Percentiles rank a stretch among this genome's conserved stretches.
phyloP scores from a whole-genome alignment of 1,140 invertebrate genomes.

The Euwallacea fornicatus region DNA sequence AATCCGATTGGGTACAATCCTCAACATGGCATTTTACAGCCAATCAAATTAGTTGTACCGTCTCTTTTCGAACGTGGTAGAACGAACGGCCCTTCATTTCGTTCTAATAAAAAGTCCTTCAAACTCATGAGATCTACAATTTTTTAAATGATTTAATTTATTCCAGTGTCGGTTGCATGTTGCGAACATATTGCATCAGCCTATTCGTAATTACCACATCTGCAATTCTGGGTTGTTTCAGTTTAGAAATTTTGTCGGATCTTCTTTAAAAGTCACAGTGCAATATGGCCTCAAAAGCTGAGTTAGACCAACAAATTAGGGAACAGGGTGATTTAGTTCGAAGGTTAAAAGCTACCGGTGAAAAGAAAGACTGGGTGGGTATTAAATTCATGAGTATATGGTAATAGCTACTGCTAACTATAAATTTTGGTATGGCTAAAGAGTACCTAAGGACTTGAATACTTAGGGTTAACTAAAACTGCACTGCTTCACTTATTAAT shows the following conservation, averaged over 20 bases:
- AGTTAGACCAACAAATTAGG: conserved; percentile 63
- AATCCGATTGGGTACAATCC: no score
- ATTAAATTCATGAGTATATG: background rate
- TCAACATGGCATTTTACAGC: no score
- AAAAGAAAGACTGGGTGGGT: conserved; percentile 69
- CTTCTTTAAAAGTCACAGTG: background rate
- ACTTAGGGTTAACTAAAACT: background rate
- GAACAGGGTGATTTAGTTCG: conserved; percentile 79
- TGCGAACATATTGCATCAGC: conserved; percentile 6
- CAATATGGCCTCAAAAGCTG: conserved; percentile 26
- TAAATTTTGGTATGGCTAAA: no score
- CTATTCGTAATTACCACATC: background rate
- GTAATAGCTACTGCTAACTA: no score
- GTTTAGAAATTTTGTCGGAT: background rate
- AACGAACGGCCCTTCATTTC: no score
- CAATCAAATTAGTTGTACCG: no score
- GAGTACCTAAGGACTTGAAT: background rate
- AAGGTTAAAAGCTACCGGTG: conserved; percentile 78
- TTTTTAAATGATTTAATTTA: no score
- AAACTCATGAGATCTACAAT: no score
- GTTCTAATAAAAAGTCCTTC: no score
- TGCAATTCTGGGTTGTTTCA: background rate
- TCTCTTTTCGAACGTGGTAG: no score
- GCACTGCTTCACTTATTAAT: background rate
- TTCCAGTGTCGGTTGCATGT: background rate